These are phyloP conservation scores for Enteromius mattozi DNA, from an alignment of 2,797 vertebrate genomes.

Conservation along the genomic window DNA sequence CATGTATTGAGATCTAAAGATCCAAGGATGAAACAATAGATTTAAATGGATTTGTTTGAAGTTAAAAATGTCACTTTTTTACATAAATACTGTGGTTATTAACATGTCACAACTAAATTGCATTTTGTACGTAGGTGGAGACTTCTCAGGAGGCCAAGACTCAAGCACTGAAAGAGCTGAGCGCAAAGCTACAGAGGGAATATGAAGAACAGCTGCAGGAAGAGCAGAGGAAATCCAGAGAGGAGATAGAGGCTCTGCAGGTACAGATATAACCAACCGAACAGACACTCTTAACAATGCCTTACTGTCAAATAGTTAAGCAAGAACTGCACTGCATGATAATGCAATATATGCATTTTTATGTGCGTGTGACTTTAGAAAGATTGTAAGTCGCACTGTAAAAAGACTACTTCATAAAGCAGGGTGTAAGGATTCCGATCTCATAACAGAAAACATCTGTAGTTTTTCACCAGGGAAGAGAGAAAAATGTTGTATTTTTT, in stretches of 20 bases:
- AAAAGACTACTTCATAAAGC: neutral
- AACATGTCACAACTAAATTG: conserved; percentile 25
- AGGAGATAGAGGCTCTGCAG: conserved; percentile 89
- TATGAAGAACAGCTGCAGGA: conserved; percentile 85
- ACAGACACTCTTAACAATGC: neutral
- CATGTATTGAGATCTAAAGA: neutral
- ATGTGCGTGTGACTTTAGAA: neutral
- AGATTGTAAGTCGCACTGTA: neutral
- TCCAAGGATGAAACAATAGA: neutral
- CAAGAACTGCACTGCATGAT: neutral
- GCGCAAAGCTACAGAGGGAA: conserved; percentile 84
- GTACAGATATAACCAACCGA: conserved; percentile 68
- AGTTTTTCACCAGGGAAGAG: conserved; percentile 26
- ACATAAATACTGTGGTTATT: neutral
- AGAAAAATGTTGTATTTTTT: neutral
- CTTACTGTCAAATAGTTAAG: neutral
- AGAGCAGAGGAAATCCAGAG: conserved; percentile 84
- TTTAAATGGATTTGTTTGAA: neutral
- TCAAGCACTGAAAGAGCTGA: conserved; percentile 87
- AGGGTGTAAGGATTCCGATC: neutral
- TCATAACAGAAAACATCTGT: conserved; percentile 52
- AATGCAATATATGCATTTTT: neutral
- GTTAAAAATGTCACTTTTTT: neutral
- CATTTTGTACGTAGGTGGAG: conserved; percentile 82
- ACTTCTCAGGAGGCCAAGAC: conserved; percentile 84